Conservation (phyloP, 2,113 vertebrate species). For the Rhinoptilus africanus region DNA sequence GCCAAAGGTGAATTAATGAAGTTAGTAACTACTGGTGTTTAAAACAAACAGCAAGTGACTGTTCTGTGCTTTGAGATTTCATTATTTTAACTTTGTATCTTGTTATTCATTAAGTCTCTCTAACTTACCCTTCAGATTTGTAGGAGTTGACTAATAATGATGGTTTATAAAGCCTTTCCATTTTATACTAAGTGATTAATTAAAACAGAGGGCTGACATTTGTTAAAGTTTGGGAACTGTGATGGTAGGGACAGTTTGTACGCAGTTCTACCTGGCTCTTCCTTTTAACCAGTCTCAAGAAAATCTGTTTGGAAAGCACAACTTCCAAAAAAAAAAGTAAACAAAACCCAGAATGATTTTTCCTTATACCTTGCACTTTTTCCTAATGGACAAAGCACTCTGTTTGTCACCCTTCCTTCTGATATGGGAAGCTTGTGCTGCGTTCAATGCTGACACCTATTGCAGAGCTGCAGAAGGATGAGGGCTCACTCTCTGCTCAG, state of each 20-base stretch:
- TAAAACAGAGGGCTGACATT: neutral
- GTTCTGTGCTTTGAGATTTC: neutral
- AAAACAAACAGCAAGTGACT: neutral
- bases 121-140: neutral
- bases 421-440: neutral
- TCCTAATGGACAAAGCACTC: neutral
- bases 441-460: neutral
- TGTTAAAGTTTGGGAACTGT: neutral
- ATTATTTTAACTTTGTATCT: neutral
- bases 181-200: neutral
- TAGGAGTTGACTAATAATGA: neutral
- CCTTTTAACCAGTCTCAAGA: neutral
- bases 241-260: neutral
- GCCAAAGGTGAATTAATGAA: neutral
- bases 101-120: neutral
- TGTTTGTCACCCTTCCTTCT: neutral
- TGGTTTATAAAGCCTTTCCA: neutral
- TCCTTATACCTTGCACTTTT: neutral
- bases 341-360: neutral
- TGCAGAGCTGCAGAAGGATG: neutral
- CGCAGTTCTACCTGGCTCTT: neutral
- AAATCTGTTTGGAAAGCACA: neutral
- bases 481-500: neutral
- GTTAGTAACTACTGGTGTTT: neutral
- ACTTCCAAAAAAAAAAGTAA: accelerated